Evolutionary conservation across 2,888 invertebrate genomes (phyloP), one percentile per base, ranked within the genome.

Genomic region (Melinaea marsaeus): DNA sequence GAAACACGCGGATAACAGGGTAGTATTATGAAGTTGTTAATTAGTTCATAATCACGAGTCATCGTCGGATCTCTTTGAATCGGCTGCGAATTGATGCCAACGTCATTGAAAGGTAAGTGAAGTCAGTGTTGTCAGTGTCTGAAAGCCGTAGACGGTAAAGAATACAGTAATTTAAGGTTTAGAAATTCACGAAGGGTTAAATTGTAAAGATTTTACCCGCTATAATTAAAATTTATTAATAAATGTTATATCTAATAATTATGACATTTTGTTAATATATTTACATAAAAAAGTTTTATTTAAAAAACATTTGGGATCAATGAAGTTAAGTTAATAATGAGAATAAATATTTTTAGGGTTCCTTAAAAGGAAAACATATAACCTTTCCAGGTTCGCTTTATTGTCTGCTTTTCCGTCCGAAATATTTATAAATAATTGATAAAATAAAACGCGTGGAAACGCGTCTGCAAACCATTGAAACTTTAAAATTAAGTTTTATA

Each of bases 31-130:
- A 66, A 61, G 58, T 58, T 57, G 61, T 61, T 65, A 68, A 66
- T 68, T 68, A 64, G 60, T 63, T 63, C 51, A 70, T 67, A 60
- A 66, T 66, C 66, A 69, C 58, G 59, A 63, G 62, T 62, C 56
- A 63, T 57, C 67, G 46, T 46, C 51, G 61, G 33, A 55, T 62
- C 65, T 65, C 63, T 67, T 65, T 67, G 65, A 58, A 65, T 61
- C 58, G 57, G 42, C 63, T 57, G 57, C 51, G 48, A 61, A 65
- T 63, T 61, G 60, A 51, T 51, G 51, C 51, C 11, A 51, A 51
- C 32, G 9, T 51, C 32, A 51, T 32, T 51, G 51, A 51, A 51
- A 51, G 51, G 3, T 51, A 51, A 51, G 51, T 51, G 51, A 51
- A 51, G 51, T 51, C 51, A 32, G 32, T 51, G 51, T 11, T 32